A percentile compares a stretch with the other conserved stretches of the same genome.
These are phyloP conservation scores for Trichoplusia ni DNA, from an alignment of 1,140 invertebrate genomes.

Conservation along the genomic window DNA sequence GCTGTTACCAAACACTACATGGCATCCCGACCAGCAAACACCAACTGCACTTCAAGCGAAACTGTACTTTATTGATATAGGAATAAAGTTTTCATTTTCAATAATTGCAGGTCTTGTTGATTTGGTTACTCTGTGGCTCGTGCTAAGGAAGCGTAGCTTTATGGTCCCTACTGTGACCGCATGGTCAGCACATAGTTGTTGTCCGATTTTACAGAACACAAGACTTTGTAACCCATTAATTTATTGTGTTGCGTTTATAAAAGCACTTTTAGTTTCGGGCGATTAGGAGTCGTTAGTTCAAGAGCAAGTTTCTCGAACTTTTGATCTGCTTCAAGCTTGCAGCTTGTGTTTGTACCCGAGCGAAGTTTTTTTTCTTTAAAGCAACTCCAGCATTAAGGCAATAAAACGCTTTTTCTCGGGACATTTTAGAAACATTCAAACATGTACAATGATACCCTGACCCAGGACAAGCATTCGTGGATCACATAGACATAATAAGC, in stretches of 20 bases:
- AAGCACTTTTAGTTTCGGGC: neutral
- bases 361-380: too few relatives aligned
- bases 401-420: too few relatives aligned
- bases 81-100: neutral
- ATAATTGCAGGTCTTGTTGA: constrained; percentile 37
- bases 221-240: constrained; percentile 36
- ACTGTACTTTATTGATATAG: neutral
- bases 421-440: too few relatives aligned
- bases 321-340: neutral
- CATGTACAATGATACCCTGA: too few relatives aligned
- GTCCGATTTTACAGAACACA: constrained; percentile 31
- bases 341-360: too few relatives aligned
- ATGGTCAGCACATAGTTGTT: constrained; percentile 43
- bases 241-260: constrained; percentile 23
- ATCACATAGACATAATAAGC: too few relatives aligned
- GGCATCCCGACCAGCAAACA: constrained; percentile 32
- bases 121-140: constrained; percentile 47
- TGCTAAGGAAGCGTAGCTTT: constrained; percentile 67
- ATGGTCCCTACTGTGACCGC: constrained; percentile 59
- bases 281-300: neutral
- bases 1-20: constrained; percentile 57
- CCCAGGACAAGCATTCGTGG: too few relatives aligned
- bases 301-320: too few relatives aligned
- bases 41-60: constrained; percentile 21
- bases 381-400: too few relatives aligned